Conservation (phyloP, 2,888 invertebrate species). For the Apamea epomidion region DNA sequence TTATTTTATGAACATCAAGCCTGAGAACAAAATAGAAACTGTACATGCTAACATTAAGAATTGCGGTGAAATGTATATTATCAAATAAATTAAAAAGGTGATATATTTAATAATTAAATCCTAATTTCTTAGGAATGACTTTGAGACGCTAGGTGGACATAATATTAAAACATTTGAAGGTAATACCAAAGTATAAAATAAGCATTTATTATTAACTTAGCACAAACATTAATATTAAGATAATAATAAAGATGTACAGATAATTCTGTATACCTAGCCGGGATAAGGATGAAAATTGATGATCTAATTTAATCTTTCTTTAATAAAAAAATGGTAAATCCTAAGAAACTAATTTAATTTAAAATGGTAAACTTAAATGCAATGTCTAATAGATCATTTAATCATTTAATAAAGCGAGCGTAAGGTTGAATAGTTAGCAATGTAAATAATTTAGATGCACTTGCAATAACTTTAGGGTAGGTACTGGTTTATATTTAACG, state of each 20-base stretch:
- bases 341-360: neutral
- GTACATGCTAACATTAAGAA: slow-evolving; percentile 41
- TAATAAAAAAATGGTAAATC: neutral
- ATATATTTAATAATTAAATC: slow-evolving; percentile 61
- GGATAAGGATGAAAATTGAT: slow-evolving; percentile 1
- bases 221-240: slow-evolving; percentile 43
- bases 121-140: slow-evolving; percentile 61
- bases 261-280: neutral
- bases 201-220: slow-evolving; percentile 42
- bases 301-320: slow-evolving; percentile 8
- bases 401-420: neutral
- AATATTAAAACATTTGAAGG: slow-evolving; percentile 22
- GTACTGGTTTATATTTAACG: neutral
- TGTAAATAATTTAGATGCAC: slow-evolving; percentile 20
- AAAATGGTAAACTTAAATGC: neutral
- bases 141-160: slow-evolving; percentile 39
- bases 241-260: slow-evolving; percentile 41
- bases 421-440: neutral
- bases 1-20: neutral
- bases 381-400: neutral
- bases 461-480: slow-evolving; percentile 1
- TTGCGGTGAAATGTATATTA: slow-evolving; percentile 61
- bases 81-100: slow-evolving; percentile 60
- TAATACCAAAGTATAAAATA: slow-evolving; percentile 38
- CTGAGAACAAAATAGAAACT: slow-evolving; percentile 1